These are phyloP conservation scores for Antheraea assamensis DNA, from an alignment of 2,888 invertebrate species.

Conservation along the genomic window DNA sequence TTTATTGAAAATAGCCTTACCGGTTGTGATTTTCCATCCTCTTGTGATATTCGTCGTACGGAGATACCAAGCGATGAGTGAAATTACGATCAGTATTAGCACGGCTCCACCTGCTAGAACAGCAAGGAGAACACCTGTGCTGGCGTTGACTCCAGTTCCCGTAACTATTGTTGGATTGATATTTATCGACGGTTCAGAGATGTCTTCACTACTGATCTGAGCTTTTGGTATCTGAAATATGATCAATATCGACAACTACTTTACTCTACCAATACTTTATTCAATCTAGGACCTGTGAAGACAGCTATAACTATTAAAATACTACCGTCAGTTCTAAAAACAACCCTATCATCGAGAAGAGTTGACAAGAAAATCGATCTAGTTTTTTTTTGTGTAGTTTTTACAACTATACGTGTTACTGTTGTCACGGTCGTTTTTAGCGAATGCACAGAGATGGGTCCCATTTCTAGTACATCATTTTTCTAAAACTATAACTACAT, in stretches of 20 bases:
- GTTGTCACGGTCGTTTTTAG: too few relatives aligned
- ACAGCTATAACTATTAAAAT: too few relatives aligned
- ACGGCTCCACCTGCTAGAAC: conserved; percentile 58
- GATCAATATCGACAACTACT: too few relatives aligned
- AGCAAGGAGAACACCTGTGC: conserved; percentile 49
- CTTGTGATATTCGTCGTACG: conserved; percentile 62
- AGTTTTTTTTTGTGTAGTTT: too few relatives aligned
- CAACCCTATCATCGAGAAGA: too few relatives aligned
- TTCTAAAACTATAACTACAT: not conserved
- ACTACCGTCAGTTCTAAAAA: too few relatives aligned
- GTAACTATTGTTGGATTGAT: conserved; percentile 43
- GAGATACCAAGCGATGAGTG: conserved; percentile 55
- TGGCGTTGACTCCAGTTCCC: conserved; percentile 46
- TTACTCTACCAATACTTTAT: too few relatives aligned
- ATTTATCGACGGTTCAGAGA: conserved; percentile 51
- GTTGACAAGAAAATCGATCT: too few relatives aligned
- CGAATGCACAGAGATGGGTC: not conserved
- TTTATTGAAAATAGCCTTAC: conserved; percentile 43
- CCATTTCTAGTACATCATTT: not conserved
- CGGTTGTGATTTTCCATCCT: conserved; percentile 71
- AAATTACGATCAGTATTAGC: conserved; percentile 53
- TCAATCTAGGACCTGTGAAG: too few relatives aligned
- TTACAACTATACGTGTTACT: too few relatives aligned
- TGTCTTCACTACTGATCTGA: conserved; percentile 49
- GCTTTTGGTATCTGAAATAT: conserved; percentile 57